Evolutionary conservation across 1,140 invertebrate species (phyloP).

Genomic region (Drosophila equinoxialis): DNA sequence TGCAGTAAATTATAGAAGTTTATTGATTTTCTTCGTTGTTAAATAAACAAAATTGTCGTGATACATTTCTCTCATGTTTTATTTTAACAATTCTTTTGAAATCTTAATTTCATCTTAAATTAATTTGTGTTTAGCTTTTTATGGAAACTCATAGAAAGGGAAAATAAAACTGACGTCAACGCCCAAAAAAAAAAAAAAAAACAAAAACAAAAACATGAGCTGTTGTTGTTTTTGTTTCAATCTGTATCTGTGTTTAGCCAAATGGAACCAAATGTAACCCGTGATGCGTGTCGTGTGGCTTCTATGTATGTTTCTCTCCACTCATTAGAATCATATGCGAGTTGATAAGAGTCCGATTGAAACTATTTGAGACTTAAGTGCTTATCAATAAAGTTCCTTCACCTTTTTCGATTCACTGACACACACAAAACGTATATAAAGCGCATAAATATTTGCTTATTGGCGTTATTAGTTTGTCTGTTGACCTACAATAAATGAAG

Average conservation of each 20-base stretch:
- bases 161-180: neutral
- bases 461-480: constrained; percentile 46
- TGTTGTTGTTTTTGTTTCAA: constrained; percentile 17
- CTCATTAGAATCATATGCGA: neutral
- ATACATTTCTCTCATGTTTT: neutral
- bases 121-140: constrained; percentile 13
- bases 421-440: constrained; percentile 17
- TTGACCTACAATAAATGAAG: constrained; percentile 59
- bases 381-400: constrained; percentile 11
- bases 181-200: neutral
- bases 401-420: constrained; percentile 10
- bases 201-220: neutral
- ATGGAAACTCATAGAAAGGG: constrained; percentile 7
- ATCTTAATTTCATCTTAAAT: constrained; percentile 14
- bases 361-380: constrained; percentile 10
- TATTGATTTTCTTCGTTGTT: neutral
- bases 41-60: neutral
- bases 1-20: too few relatives aligned
- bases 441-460: constrained; percentile 53
- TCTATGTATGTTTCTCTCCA: neutral
- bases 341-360: constrained; percentile 5
- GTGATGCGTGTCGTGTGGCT: constrained; percentile 10
- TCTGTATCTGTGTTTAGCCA: constrained; percentile 19
- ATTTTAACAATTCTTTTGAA: neutral
- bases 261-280: constrained; percentile 8